These are phyloP conservation scores for Theocolax elegans DNA, from an alignment of 1,140 invertebrate genomes.

Conservation along the genomic window DNA sequence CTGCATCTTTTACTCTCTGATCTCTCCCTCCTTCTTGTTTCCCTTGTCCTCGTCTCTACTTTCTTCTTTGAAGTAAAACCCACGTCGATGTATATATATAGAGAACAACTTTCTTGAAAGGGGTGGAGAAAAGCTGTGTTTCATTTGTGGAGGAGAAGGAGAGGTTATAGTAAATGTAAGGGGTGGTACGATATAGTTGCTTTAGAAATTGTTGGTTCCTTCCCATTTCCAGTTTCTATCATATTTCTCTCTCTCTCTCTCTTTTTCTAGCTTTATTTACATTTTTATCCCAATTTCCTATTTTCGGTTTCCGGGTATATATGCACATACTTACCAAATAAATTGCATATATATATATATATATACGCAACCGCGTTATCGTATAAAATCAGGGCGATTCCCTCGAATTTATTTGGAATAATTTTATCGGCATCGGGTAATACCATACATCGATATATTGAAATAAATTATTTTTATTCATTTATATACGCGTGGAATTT, in stretches of 20 bases:
- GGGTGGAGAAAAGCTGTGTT: too few relatives aligned
- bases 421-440: too few relatives aligned
- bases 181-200: not conserved
- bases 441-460: too few relatives aligned
- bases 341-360: too few relatives aligned
- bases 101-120: constrained; percentile 5
- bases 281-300: not conserved
- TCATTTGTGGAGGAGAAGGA: not conserved
- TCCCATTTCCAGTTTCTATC: not conserved
- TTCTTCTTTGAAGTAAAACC: not conserved
- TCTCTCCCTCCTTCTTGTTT: not conserved
- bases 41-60: not conserved
- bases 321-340: too few relatives aligned
- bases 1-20: not conserved
- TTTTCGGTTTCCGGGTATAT: too few relatives aligned
- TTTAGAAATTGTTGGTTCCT: not conserved
- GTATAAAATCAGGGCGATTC: too few relatives aligned
- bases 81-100: not conserved
- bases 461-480: too few relatives aligned
- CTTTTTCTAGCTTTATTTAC: not conserved
- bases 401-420: too few relatives aligned
- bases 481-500: too few relatives aligned
- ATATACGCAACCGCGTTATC: too few relatives aligned
- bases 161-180: not conserved
- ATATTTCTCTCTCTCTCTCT: not conserved